Conservation (phyloP, 2,797 vertebrate species). For the Coregonus sp. region DNA sequence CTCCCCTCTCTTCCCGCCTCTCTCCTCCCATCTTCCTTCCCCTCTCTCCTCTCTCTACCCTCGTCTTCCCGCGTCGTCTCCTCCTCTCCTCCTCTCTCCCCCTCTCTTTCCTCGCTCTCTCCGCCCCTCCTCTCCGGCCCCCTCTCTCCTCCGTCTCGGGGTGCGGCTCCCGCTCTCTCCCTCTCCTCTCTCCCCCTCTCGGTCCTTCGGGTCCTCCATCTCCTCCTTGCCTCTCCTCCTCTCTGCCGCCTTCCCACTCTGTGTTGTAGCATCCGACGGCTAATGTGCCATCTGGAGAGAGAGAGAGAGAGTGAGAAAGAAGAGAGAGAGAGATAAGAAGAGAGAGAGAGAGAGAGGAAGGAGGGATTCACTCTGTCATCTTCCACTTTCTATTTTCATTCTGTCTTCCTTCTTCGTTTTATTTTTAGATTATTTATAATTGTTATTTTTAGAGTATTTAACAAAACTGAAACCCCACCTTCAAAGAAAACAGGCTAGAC, state of each 20-base stretch:
- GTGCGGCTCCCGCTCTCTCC: too few species aligned
- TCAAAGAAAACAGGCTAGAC: neutral
- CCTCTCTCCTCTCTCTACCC: too few species aligned
- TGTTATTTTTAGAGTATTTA: neutral
- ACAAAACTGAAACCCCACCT: neutral
- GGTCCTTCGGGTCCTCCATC: too few species aligned
- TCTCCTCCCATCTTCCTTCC: too few species aligned
- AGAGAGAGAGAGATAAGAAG: neutral
- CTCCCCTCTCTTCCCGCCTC: too few species aligned
- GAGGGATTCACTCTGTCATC: too few species aligned
- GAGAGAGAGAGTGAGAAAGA: neutral
- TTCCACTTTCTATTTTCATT: neutral
- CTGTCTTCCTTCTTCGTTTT: neutral
- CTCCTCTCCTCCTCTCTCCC: too few species aligned
- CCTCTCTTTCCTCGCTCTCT: too few species aligned
- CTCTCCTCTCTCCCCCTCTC: too few species aligned
- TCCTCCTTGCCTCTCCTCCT: neutral
- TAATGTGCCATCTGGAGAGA: neutral
- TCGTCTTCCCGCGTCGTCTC: too few species aligned
- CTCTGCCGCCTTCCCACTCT: neutral
- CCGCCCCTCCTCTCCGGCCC: too few species aligned
- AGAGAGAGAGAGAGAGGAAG: neutral
- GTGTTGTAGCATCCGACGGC: neutral
- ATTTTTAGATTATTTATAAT: conserved; percentile 75
- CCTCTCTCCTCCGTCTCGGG: too few species aligned